Base-by-base conservation (phyloP, 2,113 vertebrate genomes). In the Mirza zaza region DNA sequence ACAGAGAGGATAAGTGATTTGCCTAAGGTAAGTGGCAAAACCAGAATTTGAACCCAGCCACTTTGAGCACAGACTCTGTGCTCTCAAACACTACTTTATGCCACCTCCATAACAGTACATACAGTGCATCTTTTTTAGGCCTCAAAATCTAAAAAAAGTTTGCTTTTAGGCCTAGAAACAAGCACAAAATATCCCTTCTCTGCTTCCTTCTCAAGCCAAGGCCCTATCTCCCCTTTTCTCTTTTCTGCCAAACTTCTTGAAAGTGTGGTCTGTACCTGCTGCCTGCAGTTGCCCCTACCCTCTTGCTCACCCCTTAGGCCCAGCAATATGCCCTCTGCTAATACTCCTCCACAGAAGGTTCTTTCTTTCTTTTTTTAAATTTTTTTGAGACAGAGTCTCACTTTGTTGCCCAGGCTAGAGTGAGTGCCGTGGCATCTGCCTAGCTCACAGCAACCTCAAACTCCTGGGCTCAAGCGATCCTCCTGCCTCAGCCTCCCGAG, bases 31-130 rank as follows among this genome's bases (percentile, higher is more conserved):
- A 96, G 42, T 79, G 85, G 70, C 50, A 86, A 91, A 87, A 36
- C 10, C 42, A 87, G 45, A 95, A 95, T 75, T 83, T 92, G 83
- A 87, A 55, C 36, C 71, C 63, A 85, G 86, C 61, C 45, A 80
- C 71, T 55, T 45, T 83, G 70, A 29, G 52, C 77, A 45, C n/a
- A 71, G 70, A 90, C 57, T 45, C 3, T 39, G 8, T 87, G 39
- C 27, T 87, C 45, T 94, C 67, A 77, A 75, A 81, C 18, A 75
- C 32, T 57, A 65, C 4, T 39, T 59, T 34, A 70, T 77, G 50
- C 68, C 70, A 90, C 63, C 9, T 82, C 21, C 50, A 25, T 87
- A 82, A 76, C 27, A 82, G 12, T 59, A 59, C 12, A 36, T 57
- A 42, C 18, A 32, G 20, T 87, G n/a, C 25, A 80, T 50, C 36